These are phyloP conservation scores for Bhutanitis thaidina DNA, from an alignment of 2,888 invertebrate species.

Conservation along the genomic window DNA sequence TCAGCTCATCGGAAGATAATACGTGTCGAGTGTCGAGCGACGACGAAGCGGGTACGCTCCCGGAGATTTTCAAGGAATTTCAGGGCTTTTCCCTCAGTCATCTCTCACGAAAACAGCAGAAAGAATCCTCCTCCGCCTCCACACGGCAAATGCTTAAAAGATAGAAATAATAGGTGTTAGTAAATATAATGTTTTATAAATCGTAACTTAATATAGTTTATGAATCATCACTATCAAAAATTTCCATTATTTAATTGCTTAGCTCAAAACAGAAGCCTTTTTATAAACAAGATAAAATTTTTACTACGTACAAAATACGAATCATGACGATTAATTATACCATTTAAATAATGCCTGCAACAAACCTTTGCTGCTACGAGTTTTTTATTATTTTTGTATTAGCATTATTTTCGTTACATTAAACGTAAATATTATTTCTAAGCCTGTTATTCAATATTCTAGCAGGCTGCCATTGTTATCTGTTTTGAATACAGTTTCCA, in stretches of 20 bases:
- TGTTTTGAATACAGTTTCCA: conserved; percentile 43
- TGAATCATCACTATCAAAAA: not conserved
- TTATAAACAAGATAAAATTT: not conserved
- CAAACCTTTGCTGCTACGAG: not conserved
- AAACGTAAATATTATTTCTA: conserved; percentile 13
- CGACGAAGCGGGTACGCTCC: too few relatives aligned
- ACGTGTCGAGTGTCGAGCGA: too few relatives aligned
- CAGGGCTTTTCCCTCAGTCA: too few relatives aligned
- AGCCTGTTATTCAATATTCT: conserved; percentile 19
- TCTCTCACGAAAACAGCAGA: too few relatives aligned
- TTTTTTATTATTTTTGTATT: not conserved
- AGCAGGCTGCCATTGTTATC: conserved; percentile 43
- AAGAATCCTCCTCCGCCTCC: too few relatives aligned
- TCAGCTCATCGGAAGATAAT: too few relatives aligned
- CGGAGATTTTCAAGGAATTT: too few relatives aligned
- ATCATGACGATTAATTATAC: too few relatives aligned
- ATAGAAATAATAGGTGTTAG: too few relatives aligned
- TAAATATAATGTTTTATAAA: too few relatives aligned
- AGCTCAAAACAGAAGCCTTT: not conserved
- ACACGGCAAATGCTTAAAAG: too few relatives aligned
- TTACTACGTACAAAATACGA: not conserved
- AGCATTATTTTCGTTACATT: not conserved
- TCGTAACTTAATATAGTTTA: too few relatives aligned
- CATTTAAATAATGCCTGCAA: not conserved
- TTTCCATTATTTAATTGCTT: not conserved